Evolutionary conservation across 2,797 vertebrate species (phyloP).

Genomic region (Dryobates pubescens): DNA sequence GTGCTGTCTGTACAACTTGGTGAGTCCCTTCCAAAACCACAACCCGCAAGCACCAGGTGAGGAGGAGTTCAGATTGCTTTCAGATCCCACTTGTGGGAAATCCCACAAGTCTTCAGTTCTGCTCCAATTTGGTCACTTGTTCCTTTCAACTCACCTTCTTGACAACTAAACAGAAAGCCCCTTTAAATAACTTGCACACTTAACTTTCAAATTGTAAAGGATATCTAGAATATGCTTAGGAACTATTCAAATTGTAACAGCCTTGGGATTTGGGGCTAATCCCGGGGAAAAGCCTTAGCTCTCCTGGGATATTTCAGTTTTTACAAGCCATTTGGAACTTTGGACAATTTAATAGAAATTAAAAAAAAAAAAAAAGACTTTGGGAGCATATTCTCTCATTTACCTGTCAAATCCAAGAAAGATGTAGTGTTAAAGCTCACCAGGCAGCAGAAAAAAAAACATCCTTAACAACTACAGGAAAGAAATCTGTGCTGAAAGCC

Average conservation of each 20-base stretch:
- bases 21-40: conserved; percentile 1
- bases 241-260: not conserved
- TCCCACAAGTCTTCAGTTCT: not conserved
- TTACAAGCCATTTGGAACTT: not conserved
- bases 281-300: not conserved
- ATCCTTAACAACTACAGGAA: not conserved
- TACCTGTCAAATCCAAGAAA: conserved; percentile 25
- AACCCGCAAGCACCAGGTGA: conserved; percentile 3
- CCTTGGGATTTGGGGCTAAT: not conserved
- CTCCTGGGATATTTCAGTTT: not conserved
- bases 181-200: not conserved
- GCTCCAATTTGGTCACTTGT: not conserved
- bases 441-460: not conserved
- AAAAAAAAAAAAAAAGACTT: not conserved
- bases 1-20: not conserved
- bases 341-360: not conserved
- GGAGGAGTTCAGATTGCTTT: not conserved
- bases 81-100: not conserved
- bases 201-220: not conserved
- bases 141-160: not conserved
- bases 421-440: not conserved
- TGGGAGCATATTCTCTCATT: not conserved
- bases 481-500: not conserved
- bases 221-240: not conserved
- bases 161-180: not conserved